phyloP scores from a whole-genome alignment of 2,113 vertebrate species.

The Tretioscincus oriximinensis region DNA sequence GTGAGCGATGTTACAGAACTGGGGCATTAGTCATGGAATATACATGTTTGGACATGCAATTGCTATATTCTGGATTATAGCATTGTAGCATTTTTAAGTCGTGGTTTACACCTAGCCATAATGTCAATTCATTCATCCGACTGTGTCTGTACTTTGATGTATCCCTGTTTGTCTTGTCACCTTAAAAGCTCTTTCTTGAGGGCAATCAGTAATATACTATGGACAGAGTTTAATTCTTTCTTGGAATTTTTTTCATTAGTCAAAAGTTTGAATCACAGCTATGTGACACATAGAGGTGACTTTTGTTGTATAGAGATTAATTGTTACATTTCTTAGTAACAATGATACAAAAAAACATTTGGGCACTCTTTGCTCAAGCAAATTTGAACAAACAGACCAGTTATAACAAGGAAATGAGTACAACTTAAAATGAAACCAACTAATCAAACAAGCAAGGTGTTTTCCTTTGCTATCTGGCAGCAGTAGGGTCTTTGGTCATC shows the following conservation, averaged over 20 bases:
- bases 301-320: slow-evolving; percentile 27
- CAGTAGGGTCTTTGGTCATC: slow-evolving; percentile 5
- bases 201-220: background rate
- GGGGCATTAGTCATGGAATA: too few relatives aligned
- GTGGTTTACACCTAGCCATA: too few relatives aligned
- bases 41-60: too few relatives aligned
- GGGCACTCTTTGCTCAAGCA: slow-evolving; percentile 38
- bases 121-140: too few relatives aligned
- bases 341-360: slow-evolving; percentile 26
- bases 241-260: background rate
- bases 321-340: slow-evolving; percentile 28
- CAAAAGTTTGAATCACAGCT: slow-evolving; percentile 29
- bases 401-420: slow-evolving; percentile 40
- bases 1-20: too few relatives aligned
- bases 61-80: too few relatives aligned
- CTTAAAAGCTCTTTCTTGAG: too few relatives aligned
- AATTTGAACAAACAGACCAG: slow-evolving; percentile 51
- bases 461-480: slow-evolving; percentile 6
- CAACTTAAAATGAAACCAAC: slow-evolving; percentile 31
- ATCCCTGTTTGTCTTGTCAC: too few relatives aligned
- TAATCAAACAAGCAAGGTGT: slow-evolving; percentile 6
- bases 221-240: slow-evolving; percentile 1
- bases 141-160: too few relatives aligned
- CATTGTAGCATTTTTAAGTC: too few relatives aligned
- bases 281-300: slow-evolving; percentile 19